Conservation (phyloP, 2,113 vertebrate genomes). For the Protobothrops flavoviridis region DNA sequence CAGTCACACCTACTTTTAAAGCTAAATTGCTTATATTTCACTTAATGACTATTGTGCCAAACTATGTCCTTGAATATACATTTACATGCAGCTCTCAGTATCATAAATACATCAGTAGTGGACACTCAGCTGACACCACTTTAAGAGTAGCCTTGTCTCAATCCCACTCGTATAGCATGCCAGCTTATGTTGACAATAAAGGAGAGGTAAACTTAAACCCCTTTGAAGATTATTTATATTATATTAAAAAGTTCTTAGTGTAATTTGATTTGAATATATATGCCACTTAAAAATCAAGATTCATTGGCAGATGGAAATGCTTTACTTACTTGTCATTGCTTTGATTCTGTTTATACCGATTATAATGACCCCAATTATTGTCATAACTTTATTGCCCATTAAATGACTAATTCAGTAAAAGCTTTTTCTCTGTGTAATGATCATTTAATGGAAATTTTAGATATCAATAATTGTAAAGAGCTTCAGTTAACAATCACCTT, state of each 20-base stretch:
- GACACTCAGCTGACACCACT: not conserved
- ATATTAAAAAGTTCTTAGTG: constrained; percentile 45
- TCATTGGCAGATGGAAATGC: constrained; percentile 44
- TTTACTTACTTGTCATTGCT: constrained; percentile 39
- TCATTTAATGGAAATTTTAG: constrained; percentile 55
- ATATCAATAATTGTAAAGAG: constrained; percentile 38
- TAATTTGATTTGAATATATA: constrained; percentile 49
- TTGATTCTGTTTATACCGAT: constrained; percentile 53
- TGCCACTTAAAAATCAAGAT: constrained; percentile 53
- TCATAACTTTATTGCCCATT: constrained; percentile 46
- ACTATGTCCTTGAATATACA: not conserved
- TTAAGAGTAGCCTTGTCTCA: not conserved
- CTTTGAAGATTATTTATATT: constrained; percentile 49
- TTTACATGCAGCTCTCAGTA: not conserved
- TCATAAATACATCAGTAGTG: constrained; percentile 15
- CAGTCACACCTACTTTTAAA: constrained; percentile 8
- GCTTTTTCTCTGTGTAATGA: constrained; percentile 51
- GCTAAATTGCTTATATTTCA: not conserved
- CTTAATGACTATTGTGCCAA: not conserved
- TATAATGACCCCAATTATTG: constrained; percentile 49
- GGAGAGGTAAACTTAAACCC: constrained; percentile 32
- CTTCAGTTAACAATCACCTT: constrained; percentile 27
- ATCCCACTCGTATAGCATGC: not conserved
- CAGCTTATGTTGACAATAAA: not conserved
- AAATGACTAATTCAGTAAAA: constrained; percentile 44